phyloP scores from a whole-genome alignment of 2,797 vertebrate species.

The Rhinoraja longicauda region DNA sequence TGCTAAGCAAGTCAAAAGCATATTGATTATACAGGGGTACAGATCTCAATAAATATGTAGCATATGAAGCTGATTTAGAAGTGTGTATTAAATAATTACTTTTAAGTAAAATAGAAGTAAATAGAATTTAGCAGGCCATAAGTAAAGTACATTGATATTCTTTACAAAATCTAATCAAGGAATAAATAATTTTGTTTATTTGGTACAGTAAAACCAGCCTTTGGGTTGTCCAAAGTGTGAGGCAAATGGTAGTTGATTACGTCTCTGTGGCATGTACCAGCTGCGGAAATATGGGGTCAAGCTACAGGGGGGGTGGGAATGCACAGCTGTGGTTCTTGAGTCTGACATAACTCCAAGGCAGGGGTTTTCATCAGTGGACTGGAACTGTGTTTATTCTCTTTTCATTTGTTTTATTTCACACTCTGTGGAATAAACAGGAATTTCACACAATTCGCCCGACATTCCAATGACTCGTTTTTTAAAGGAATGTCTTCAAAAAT shows the following conservation, averaged over 20 bases:
- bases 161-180: background rate
- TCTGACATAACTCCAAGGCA: background rate
- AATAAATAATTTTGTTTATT: background rate
- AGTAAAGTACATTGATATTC: background rate
- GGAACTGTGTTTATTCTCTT: constrained; percentile 21
- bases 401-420: constrained; percentile 19
- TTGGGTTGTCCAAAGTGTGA: background rate
- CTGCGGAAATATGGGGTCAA: constrained; percentile 15
- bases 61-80: background rate
- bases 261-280: background rate
- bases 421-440: constrained; percentile 37
- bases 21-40: background rate
- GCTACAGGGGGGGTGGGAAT: constrained; percentile 3
- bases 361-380: background rate
- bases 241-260: constrained; percentile 13
- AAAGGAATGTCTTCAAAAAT: background rate
- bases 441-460: background rate
- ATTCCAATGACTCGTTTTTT: background rate
- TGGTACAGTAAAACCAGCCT: background rate
- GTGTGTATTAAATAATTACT: background rate
- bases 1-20: background rate
- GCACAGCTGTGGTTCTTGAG: background rate
- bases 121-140: background rate
- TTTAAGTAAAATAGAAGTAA: background rate
- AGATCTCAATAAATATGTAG: background rate